Evolutionary conservation across 1,140 invertebrate species (phyloP).

Genomic region (Frieseomelitta varia): DNA sequence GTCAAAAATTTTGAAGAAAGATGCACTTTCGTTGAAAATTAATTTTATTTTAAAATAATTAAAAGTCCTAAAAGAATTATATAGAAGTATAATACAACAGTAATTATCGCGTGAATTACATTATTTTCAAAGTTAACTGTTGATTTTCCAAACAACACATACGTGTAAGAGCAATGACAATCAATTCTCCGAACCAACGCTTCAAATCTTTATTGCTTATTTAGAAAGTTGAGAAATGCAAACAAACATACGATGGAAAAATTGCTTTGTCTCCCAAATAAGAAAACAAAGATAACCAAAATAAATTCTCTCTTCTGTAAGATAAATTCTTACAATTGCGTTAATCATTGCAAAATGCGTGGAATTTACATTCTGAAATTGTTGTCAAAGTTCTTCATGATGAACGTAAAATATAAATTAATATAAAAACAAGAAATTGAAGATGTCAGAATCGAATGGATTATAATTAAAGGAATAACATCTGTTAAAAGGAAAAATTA

Average conservation of each 20-base stretch:
- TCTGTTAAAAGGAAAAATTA: neutral
- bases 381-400: neutral
- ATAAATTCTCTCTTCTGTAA: too few relatives aligned
- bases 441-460: neutral
- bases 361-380: neutral
- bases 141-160: neutral
- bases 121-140: neutral
- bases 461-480: neutral
- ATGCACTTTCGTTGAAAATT: too few relatives aligned
- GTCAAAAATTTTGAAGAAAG: too few relatives aligned
- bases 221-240: neutral
- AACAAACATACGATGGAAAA: neutral
- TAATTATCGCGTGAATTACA: too few relatives aligned
- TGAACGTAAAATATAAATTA: neutral
- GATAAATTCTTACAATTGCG: neutral
- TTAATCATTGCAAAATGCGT: neutral
- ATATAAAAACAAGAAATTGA: neutral
- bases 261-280: neutral
- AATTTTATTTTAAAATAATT: too few relatives aligned
- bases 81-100: too few relatives aligned
- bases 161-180: neutral
- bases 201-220: neutral
- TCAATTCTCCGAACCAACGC: neutral
- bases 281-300: neutral
- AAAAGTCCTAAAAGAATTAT: too few relatives aligned